Base-by-base conservation (phyloP, 2,888 invertebrate genomes). In the Tipula lateralis region DNA sequence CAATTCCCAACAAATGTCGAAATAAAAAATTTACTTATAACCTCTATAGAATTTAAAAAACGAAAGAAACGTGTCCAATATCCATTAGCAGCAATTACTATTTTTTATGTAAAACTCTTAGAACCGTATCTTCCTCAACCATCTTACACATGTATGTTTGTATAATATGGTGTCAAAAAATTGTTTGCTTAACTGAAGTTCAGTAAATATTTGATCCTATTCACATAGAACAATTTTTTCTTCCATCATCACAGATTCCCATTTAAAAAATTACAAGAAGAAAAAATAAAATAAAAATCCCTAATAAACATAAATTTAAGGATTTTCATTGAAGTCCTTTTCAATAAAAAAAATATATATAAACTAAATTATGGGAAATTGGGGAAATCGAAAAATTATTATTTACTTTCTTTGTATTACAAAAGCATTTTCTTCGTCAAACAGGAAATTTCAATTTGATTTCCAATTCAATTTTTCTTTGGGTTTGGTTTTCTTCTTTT, bases 261-360 rank as follows among this genome's bases (percentile, higher is more conserved):
- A 66, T 66, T 66, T 66, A 66, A 66, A 66, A 66, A 24, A 9
- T 16, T 44, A n/a, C n/a, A 13, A 16, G 44, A 13, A 36, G 12
- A 9, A 6, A 36, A 36, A 16, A 16, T 66, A 66, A 24, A 24
- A 24, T 24, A 66, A 66, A 66, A 66, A 66, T 66, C 24, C 24
- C 24, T 66, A 66, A 66, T 66, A 66, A 66, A 24, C 12, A 66
- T 24, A 66, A 66, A 66, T 66, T 66, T 66, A 24, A 66, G 66
- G 24, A 66, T 66, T 66, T 66, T 24, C 66, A 66, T 66, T 66
- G 66, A 66, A 66, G 66, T 66, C 66, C 66, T 66, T 66, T 66
- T 66, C 13, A 4, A 16, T 13, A n/a, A n/a, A n/a, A n/a, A n/a
- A n/a, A n/a, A n/a, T n/a, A n/a, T n/a, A n/a, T n/a, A n/a, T n/a